These are phyloP conservation scores for Spicauda simplicius DNA, from an alignment of 2,888 invertebrate species.

Conservation along the genomic window DNA sequence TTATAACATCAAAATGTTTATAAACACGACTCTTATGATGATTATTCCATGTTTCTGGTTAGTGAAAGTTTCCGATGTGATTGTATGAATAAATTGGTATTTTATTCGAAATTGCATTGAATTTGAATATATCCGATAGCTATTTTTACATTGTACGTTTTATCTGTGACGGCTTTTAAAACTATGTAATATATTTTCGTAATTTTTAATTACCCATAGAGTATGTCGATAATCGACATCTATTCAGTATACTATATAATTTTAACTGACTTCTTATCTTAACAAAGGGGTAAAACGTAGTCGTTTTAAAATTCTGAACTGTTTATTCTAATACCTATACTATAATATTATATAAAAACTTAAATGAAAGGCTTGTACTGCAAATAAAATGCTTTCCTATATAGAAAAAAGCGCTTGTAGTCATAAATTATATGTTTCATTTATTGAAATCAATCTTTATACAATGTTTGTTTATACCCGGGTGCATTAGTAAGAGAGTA, in stretches of 20 bases:
- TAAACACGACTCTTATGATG: slow-evolving; percentile 68
- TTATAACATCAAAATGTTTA: slow-evolving; percentile 40
- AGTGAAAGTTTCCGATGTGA: slow-evolving; percentile 54
- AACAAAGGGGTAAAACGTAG: too few relatives aligned
- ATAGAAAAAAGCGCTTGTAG: too few relatives aligned
- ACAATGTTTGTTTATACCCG: too few relatives aligned
- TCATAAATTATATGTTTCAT: too few relatives aligned
- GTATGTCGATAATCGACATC: too few relatives aligned
- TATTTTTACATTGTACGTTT: slow-evolving; percentile 4
- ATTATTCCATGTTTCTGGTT: slow-evolving; percentile 71
- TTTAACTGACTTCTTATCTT: neutral
- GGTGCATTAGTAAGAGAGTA: too few relatives aligned
- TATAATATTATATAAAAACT: too few relatives aligned
- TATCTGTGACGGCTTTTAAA: slow-evolving; percentile 10
- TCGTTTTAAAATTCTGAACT: too few relatives aligned
- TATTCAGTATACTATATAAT: neutral
- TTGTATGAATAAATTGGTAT: neutral
- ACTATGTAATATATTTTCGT: slow-evolving; percentile 2
- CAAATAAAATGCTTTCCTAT: too few relatives aligned
- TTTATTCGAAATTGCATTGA: slow-evolving; percentile 3
- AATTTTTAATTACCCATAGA: neutral
- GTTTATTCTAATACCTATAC: too few relatives aligned
- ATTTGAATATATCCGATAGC: slow-evolving; percentile 8
- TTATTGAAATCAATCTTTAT: too few relatives aligned
- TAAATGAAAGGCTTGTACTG: too few relatives aligned